A percentile compares a stretch with the other conserved stretches of the same genome.
phyloP scores from a whole-genome alignment of 2,113 vertebrate genomes.

The Ictidomys tridecemlineatus region DNA sequence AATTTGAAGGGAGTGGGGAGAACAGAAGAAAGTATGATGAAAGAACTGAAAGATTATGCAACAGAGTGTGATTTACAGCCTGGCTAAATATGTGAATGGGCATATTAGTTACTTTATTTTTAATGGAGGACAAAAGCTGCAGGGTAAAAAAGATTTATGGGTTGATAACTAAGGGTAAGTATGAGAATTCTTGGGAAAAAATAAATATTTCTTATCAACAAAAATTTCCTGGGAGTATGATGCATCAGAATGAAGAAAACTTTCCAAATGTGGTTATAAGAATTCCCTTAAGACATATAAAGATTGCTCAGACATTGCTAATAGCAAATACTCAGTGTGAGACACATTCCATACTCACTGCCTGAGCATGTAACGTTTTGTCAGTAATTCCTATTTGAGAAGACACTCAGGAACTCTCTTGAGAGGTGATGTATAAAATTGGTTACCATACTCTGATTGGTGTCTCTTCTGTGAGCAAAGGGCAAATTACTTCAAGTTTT shows the following conservation, averaged over 20 bases:
- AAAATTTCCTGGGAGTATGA: slow-evolving; percentile 59
- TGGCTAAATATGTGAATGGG: slow-evolving; percentile 47
- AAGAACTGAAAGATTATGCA: slow-evolving; percentile 54
- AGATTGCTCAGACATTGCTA: background rate
- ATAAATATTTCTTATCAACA: slow-evolving; percentile 59
- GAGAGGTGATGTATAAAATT: background rate
- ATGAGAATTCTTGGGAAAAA: slow-evolving; percentile 50
- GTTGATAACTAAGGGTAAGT: slow-evolving; percentile 31
- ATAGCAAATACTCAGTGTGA: background rate
- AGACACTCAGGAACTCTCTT: background rate
- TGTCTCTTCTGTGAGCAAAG: background rate
- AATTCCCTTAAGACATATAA: background rate
- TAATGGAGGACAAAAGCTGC: slow-evolving; percentile 17
- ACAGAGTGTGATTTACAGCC: slow-evolving; percentile 56
- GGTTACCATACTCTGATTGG: background rate
- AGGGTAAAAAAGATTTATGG: background rate
- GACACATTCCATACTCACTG: background rate
- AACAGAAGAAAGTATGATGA: slow-evolving; percentile 17
- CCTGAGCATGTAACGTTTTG: background rate
- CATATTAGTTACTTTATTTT: slow-evolving; percentile 22
- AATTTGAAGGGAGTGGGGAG: slow-evolving; percentile 60
- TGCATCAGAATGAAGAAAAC: slow-evolving; percentile 42
- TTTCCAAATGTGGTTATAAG: slow-evolving; percentile 42
- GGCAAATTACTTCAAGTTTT: background rate
- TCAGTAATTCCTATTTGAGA: background rate